Percentiles rank a stretch among this genome's conserved stretches.
These are phyloP conservation scores for Perognathus longimembris DNA, from an alignment of 2,113 vertebrate species.

Conservation along the genomic window DNA sequence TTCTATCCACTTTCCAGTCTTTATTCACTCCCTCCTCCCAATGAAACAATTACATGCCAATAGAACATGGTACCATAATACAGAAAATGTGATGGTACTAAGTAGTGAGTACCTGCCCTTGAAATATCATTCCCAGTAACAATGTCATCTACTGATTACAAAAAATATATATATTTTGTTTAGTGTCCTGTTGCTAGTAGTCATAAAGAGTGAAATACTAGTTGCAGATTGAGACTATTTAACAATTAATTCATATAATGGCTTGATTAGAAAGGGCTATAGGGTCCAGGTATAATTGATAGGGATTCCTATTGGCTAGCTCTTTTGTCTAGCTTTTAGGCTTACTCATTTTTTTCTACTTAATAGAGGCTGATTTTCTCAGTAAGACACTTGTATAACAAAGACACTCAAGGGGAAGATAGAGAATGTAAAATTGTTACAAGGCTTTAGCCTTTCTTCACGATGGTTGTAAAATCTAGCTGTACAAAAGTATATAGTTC, in stretches of 20 bases:
- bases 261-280: not conserved
- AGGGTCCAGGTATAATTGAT: not conserved
- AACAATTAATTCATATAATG: not conserved
- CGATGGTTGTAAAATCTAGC: not conserved
- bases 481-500: not conserved
- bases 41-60: not conserved
- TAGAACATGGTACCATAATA: not conserved
- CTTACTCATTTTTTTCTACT: not conserved
- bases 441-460: not conserved
- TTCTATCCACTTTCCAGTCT: not conserved
- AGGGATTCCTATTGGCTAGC: not conserved
- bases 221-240: not conserved
- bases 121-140: not conserved
- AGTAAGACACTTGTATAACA: slow-evolving; percentile 9
- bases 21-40: not conserved
- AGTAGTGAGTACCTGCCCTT: not conserved
- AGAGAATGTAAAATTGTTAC: not conserved
- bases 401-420: not conserved
- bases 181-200: not conserved
- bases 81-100: not conserved
- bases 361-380: slow-evolving; percentile 20
- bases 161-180: not conserved
- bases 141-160: not conserved
- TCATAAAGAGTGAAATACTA: not conserved
- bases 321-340: slow-evolving; percentile 13